These are phyloP conservation scores for Anolis sagrei DNA, from an alignment of 2,113 vertebrate species.

Conservation along the genomic window DNA sequence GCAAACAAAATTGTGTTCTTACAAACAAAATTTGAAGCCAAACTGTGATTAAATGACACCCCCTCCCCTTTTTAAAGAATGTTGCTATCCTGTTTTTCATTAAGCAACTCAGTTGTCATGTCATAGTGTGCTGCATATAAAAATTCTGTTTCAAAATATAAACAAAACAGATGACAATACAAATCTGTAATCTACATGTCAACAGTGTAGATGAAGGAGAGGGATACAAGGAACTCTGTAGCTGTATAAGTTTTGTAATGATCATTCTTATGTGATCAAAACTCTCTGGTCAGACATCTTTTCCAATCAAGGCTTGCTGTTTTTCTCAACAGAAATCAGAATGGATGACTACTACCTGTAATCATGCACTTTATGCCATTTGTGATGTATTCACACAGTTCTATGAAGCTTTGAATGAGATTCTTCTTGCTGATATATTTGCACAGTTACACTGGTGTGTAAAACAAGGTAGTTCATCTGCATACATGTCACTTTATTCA, in stretches of 20 bases:
- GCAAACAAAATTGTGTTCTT: not conserved
- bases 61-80: not conserved
- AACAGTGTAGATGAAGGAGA: not conserved
- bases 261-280: not conserved
- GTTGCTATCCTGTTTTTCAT: not conserved
- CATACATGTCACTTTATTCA: constrained; percentile 27
- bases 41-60: not conserved
- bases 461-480: constrained; percentile 87
- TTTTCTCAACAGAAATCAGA: constrained; percentile 87
- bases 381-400: constrained; percentile 98
- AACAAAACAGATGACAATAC: not conserved
- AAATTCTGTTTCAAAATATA: not conserved
- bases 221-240: not conserved
- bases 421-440: constrained; percentile 92
- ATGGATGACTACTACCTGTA: constrained; percentile 99
- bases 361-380: constrained; percentile 96
- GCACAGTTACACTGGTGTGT: constrained; percentile 98
- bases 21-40: not conserved
- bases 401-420: constrained; percentile 92
- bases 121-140: not conserved
- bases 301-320: constrained; percentile 4
- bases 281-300: not conserved
- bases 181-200: not conserved
- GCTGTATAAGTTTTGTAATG: not conserved
- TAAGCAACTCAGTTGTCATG: not conserved